Conservation (phyloP, 2,797 vertebrate genomes). For the Anguilla pacifica region DNA sequence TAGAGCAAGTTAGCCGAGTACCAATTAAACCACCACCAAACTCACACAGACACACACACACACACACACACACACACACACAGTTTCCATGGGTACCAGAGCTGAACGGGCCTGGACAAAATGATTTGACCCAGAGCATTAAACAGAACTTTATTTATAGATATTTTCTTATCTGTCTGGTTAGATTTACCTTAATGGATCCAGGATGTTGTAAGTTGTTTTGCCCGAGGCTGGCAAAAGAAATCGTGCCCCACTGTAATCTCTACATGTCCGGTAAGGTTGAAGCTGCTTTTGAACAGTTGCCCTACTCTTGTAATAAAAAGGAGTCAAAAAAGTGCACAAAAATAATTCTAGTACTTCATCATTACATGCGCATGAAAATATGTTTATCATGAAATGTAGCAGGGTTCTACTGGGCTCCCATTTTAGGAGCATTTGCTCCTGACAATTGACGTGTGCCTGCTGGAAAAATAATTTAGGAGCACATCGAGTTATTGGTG, state of each 20-base stretch:
- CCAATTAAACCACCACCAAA: not conserved
- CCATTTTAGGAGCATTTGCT: too few relatives aligned
- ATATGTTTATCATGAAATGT: too few relatives aligned
- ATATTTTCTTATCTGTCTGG: constrained; percentile 1
- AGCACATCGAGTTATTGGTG: not conserved
- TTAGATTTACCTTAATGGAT: constrained; percentile 9
- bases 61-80: not conserved
- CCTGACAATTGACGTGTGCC: too few relatives aligned
- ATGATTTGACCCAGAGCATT: not conserved
- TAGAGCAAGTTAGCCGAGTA: not conserved
- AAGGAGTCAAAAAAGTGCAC: not conserved
- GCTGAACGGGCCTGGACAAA: not conserved
- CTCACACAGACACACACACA: not conserved
- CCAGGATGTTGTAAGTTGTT: not conserved
- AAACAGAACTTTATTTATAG: not conserved
- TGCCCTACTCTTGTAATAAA: not conserved
- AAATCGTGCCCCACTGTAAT: not conserved
- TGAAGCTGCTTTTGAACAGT: not conserved
- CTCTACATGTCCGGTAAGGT: not conserved
- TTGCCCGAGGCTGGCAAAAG: not conserved
- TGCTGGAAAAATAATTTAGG: not conserved
- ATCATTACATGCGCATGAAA: not conserved
- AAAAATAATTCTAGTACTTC: not conserved
- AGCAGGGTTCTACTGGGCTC: too few relatives aligned
- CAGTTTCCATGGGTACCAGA: not conserved